phyloP scores from a whole-genome alignment of 2,888 invertebrate species.

The Nymphalis polychloros region DNA sequence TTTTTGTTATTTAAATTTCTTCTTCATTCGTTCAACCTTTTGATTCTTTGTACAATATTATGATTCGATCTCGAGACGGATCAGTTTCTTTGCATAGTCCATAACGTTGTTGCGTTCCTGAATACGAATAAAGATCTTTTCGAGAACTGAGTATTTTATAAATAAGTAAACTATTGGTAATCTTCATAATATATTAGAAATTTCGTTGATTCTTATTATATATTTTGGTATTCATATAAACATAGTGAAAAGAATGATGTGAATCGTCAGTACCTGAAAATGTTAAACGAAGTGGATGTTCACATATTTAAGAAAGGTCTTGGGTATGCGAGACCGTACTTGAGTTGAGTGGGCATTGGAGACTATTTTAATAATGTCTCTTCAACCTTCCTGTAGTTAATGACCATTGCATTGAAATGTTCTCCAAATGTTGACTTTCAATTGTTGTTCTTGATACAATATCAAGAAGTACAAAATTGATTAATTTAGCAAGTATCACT shows the following conservation, averaged over 20 bases:
- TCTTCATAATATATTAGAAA: too few species aligned
- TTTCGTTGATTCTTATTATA: neutral
- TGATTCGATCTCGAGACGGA: conserved; percentile 13
- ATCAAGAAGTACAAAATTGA: neutral
- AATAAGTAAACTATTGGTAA: too few species aligned
- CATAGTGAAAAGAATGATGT: neutral
- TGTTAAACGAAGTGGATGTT: conserved; percentile 29
- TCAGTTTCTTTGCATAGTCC: conserved; percentile 12
- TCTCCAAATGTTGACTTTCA: conserved; percentile 16
- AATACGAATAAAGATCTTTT: neutral
- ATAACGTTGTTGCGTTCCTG: neutral
- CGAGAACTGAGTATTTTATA: too few species aligned
- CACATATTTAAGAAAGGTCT: conserved; percentile 30
- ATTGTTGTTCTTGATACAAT: conserved; percentile 7
- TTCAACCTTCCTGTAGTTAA: conserved; percentile 29
- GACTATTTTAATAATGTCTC: conserved; percentile 61
- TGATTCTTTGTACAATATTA: conserved; percentile 19
- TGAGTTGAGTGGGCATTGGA: conserved; percentile 52
- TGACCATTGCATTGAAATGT: conserved; percentile 20
- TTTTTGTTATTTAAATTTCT: neutral
- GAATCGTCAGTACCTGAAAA: conserved; percentile 18
- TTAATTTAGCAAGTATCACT: neutral
- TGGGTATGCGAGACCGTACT: conserved; percentile 48
- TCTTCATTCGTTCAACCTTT: conserved; percentile 1
- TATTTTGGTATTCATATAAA: neutral